These are phyloP conservation scores for Bombyx mandarina DNA, from an alignment of 1,140 invertebrate genomes.

Conservation along the genomic window DNA sequence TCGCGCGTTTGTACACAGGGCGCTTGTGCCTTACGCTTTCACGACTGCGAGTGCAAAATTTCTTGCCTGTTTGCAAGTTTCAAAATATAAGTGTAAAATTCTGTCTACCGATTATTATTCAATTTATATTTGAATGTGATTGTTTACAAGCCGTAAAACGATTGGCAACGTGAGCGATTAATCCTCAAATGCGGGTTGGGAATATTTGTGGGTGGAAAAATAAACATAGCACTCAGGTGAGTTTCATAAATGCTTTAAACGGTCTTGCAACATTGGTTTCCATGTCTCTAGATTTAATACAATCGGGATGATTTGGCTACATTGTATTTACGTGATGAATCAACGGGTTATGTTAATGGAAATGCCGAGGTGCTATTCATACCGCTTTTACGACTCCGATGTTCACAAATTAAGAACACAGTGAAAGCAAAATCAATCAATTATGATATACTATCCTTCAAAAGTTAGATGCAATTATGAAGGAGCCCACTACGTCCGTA, in stretches of 20 bases:
- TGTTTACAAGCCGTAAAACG: slow-evolving; percentile 35
- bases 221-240: slow-evolving; percentile 62
- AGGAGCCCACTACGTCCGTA: too few species aligned
- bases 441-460: background rate
- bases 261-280: slow-evolving; percentile 22
- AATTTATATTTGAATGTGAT: slow-evolving; percentile 40
- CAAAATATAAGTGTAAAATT: slow-evolving; percentile 42
- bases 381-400: slow-evolving; percentile 1
- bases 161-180: slow-evolving; percentile 36
- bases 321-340: slow-evolving; percentile 9
- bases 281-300: slow-evolving; percentile 9
- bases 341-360: slow-evolving; percentile 33
- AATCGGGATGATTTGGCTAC: slow-evolving; percentile 4
- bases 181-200: slow-evolving; percentile 46
- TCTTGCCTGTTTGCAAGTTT: slow-evolving; percentile 39
- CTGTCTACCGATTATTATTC: slow-evolving; percentile 20
- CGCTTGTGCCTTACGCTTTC: slow-evolving; percentile 24
- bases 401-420: slow-evolving; percentile 22
- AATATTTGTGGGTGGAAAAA: slow-evolving; percentile 46
- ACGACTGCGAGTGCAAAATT: slow-evolving; percentile 14
- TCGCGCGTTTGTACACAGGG: slow-evolving; percentile 35
- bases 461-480: too few species aligned
- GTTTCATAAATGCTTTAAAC: slow-evolving; percentile 31
- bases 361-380: background rate
- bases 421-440: slow-evolving; percentile 39